Evolutionary conservation across 2,113 vertebrate species (phyloP), one percentile per base, ranked within the genome.

Genomic region (Perca flavescens): DNA sequence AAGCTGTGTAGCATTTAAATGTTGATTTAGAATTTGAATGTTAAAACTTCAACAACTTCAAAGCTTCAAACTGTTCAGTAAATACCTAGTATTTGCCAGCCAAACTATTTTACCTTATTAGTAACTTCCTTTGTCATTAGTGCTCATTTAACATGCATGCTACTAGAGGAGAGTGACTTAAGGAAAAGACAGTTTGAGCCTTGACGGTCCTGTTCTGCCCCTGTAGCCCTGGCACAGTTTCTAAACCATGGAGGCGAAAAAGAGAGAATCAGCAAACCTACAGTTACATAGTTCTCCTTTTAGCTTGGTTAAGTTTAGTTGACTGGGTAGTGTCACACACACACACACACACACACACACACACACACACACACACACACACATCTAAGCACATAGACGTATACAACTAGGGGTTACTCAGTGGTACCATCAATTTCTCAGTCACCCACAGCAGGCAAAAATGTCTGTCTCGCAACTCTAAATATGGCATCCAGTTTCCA

Each of bases 401-500:
- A 73, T n/a, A 57, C 14, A 68, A 5, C 25, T 31, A 21, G 34
- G 54, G 77, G 46, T 60, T 60, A 36, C 49, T 66, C 63, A 60
- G n/a, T 43, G 40, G 22, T 57, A 72, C 28, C 49, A 74, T 86
- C 74, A 77, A 52, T 74, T 74, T 70, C 47, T 47, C 58, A 83
- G 54, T 88, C 71, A 86, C 22, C 46, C 13, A 75, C 34, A 71
- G 64, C 65, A 73, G 72, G 50, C 21, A 79, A 82, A 78, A 57
- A 73, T 62, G 56, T 78, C 73, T 66, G 57, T 50, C 78, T 53
- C 2, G 13, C 49, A 36, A 72, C 56, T 84, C 86, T 82, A 87
- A 90, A 93, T 87, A 83, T 87, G 87, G 86, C 58, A 83, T 83
- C 78, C 74, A 52, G 52, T 87, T 88, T 88, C 50, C 64, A 89